Conservation (phyloP, 2,888 invertebrate genomes). For the Chaetoderma sp. region DNA sequence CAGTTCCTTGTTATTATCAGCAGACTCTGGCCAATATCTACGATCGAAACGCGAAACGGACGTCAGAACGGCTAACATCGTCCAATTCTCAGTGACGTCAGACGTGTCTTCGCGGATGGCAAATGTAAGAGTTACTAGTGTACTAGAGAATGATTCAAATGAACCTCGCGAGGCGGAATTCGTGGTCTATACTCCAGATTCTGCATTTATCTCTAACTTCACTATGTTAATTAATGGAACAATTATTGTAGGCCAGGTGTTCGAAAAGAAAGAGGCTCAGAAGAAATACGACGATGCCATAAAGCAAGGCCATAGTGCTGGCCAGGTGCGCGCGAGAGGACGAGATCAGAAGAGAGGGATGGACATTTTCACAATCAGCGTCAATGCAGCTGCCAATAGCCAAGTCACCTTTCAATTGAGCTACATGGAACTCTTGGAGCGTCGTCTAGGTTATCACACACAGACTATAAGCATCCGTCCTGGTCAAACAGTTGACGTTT, state of each 20-base stretch:
- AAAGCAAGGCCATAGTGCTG: constrained; percentile 59
- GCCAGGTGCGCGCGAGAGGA: constrained; percentile 31
- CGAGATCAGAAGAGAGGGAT: constrained; percentile 30
- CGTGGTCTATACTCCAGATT: constrained; percentile 78
- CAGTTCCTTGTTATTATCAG: too few species aligned
- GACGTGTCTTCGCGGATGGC: neutral
- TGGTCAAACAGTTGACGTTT: constrained; percentile 73
- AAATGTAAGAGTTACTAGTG: neutral
- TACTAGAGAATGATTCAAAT: neutral
- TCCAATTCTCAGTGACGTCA: neutral
- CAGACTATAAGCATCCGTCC: constrained; percentile 78
- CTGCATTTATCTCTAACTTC: constrained; percentile 56
- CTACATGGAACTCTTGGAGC: constrained; percentile 78
- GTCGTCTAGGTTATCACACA: constrained; percentile 77
- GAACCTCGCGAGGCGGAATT: constrained; percentile 73
- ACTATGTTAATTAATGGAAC: constrained; percentile 55
- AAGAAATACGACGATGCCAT: constrained; percentile 55
- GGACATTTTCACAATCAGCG: constrained; percentile 69
- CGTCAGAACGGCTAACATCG: constrained; percentile 1
- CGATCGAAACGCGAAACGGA: too few species aligned
- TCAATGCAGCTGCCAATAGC: constrained; percentile 76
- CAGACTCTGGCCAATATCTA: too few species aligned
- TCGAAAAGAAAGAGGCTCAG: constrained; percentile 61
- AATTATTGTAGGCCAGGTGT: constrained; percentile 52
- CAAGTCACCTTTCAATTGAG: constrained; percentile 78